phyloP scores from a whole-genome alignment of 2,888 invertebrate species.

The Laspeyria flexula region DNA sequence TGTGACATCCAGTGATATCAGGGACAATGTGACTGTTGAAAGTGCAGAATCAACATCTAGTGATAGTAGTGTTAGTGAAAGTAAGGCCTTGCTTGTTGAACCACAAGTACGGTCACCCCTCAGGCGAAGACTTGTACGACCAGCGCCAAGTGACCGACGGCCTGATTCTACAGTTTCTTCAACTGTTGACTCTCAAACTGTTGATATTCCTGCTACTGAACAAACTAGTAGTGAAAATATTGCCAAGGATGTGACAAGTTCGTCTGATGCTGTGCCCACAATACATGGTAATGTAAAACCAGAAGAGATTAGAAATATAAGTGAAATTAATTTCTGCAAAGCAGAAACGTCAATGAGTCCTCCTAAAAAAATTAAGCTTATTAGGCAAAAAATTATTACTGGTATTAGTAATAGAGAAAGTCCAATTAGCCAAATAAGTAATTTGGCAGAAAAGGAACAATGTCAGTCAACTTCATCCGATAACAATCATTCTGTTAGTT shows the following conservation, averaged over 20 bases:
- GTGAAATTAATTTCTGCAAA: conserved; percentile 82
- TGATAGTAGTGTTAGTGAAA: conserved; percentile 78
- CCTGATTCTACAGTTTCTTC: conserved; percentile 83
- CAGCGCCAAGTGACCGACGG: conserved; percentile 69
- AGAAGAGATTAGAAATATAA: conserved; percentile 79
- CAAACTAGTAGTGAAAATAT: conserved; percentile 63
- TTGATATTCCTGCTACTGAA: conserved; percentile 56
- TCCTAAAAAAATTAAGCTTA: conserved; percentile 79
- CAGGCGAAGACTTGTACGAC: conserved; percentile 71
- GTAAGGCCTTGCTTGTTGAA: conserved; percentile 54
- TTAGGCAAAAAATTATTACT: conserved; percentile 72
- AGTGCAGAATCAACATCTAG: conserved; percentile 81
- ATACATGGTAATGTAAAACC: conserved; percentile 72
- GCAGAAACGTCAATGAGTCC: conserved; percentile 79
- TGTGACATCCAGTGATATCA: conserved; percentile 78
- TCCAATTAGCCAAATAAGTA: conserved; percentile 44
- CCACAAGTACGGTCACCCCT: conserved; percentile 68
- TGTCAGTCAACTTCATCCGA: conserved; percentile 76
- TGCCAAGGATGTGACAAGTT: conserved; percentile 80
- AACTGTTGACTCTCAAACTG: conserved; percentile 71
- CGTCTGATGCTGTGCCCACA: conserved; percentile 75
- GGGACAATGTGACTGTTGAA: conserved; percentile 77
- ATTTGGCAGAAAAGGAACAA: conserved; percentile 54
- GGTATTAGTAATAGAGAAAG: conserved; percentile 54
- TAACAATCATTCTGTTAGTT: conserved; percentile 38